A percentile compares a stretch with the other conserved stretches of the same genome.
Evolutionary conservation across 2,797 vertebrate species (phyloP).

Genomic region (Gambusia yucatana): DNA sequence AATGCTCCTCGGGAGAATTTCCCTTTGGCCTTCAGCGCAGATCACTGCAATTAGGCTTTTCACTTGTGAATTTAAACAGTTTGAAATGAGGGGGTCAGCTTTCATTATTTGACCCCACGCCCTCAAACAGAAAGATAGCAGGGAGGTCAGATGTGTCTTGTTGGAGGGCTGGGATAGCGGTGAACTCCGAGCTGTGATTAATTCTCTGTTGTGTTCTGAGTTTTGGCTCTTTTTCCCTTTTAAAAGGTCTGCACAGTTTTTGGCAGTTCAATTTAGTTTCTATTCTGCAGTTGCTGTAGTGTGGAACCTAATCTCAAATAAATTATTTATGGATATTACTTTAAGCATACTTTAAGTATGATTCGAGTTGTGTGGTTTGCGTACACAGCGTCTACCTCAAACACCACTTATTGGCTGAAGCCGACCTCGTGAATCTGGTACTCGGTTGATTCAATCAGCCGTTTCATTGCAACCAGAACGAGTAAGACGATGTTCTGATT

Average conservation of each 20-base stretch:
- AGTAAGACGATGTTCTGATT: neutral
- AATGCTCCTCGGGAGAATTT: slow-evolving; percentile 67
- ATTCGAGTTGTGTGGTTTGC: neutral
- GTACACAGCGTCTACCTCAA: neutral
- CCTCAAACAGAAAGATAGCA: slow-evolving; percentile 54
- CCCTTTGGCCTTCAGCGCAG: slow-evolving; percentile 62
- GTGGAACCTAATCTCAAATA: neutral
- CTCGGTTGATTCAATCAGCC: neutral
- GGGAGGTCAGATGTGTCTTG: slow-evolving; percentile 53
- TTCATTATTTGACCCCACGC: slow-evolving; percentile 59
- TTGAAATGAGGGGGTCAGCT: slow-evolving; percentile 69
- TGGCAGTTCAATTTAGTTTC: neutral
- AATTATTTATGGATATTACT: neutral
- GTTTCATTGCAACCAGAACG: neutral
- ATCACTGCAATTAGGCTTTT: slow-evolving; percentile 71
- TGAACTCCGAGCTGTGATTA: slow-evolving; percentile 41
- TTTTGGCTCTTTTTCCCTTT: slow-evolving; percentile 41
- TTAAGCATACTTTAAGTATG: neutral
- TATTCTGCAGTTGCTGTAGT: slow-evolving; percentile 12
- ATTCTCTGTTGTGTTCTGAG: slow-evolving; percentile 36
- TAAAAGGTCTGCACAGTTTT: slow-evolving; percentile 26
- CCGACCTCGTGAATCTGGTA: neutral
- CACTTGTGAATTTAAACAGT: slow-evolving; percentile 66
- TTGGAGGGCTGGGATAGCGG: slow-evolving; percentile 31
- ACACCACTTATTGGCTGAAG: neutral